Evolutionary conservation across 2,888 invertebrate genomes (phyloP).

Genomic region (Cephus pygmeus): DNA sequence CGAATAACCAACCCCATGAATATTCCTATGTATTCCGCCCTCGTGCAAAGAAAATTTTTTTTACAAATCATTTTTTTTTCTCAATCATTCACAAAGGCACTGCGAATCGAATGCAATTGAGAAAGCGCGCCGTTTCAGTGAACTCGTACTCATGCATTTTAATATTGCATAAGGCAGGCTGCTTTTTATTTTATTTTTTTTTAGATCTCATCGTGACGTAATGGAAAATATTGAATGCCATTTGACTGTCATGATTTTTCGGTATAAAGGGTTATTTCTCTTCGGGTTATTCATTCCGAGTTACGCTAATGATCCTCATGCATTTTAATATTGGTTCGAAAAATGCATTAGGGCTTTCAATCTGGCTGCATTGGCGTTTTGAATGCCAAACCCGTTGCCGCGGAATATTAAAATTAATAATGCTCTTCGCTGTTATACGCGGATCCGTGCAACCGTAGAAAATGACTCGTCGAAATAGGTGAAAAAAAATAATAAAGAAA

Average conservation of each 20-base stretch:
- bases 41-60: neutral
- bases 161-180: neutral
- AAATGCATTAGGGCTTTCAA: slow-evolving; percentile 10
- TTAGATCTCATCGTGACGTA: neutral
- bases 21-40: neutral
- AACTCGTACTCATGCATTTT: neutral
- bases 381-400: slow-evolving; percentile 13
- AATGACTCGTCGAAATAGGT: slow-evolving; percentile 55
- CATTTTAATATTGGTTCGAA: slow-evolving; percentile 45
- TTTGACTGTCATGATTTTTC: slow-evolving; percentile 44
- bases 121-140: neutral
- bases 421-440: slow-evolving; percentile 36
- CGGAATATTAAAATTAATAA: slow-evolving; percentile 33
- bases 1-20: neutral
- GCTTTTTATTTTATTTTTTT: neutral
- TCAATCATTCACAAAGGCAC: neutral
- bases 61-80: neutral
- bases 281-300: slow-evolving; percentile 19
- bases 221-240: slow-evolving; percentile 37
- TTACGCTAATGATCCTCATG: slow-evolving; percentile 25
- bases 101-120: neutral
- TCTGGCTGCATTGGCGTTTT: neutral
- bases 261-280: neutral
- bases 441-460: slow-evolving; percentile 37
- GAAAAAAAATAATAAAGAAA: slow-evolving; percentile 38